Evolutionary conservation across 2,888 invertebrate species (phyloP).

Genomic region (Dicyrtomina minuta): DNA sequence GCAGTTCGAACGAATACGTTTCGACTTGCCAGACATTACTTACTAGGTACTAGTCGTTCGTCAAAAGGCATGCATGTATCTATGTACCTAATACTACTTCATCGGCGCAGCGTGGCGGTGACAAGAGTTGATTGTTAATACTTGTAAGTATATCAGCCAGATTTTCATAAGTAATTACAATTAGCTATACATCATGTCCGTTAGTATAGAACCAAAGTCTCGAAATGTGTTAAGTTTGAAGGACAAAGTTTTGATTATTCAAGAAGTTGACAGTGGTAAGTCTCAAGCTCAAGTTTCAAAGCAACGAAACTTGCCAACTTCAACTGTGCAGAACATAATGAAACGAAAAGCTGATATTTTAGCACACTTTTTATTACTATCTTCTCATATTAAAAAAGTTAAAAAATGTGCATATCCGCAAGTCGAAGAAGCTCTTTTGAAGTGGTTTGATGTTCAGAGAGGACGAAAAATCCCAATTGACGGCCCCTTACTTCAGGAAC

Average conservation of each 20-base stretch:
- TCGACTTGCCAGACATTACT: too few relatives aligned
- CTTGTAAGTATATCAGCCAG: too few relatives aligned
- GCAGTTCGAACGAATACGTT: too few relatives aligned
- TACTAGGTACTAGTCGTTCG: too few relatives aligned
- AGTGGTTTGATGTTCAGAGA: constrained; percentile 5
- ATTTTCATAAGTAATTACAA: too few relatives aligned
- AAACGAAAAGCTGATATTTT: neutral
- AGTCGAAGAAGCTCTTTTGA: neutral
- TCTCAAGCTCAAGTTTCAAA: neutral
- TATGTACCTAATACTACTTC: too few relatives aligned
- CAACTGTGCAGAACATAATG: neutral
- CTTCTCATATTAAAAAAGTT: too few relatives aligned
- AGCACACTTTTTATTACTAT: neutral
- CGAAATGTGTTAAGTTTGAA: neutral
- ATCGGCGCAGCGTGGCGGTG: too few relatives aligned
- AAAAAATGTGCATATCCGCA: neutral
- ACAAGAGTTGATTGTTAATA: too few relatives aligned
- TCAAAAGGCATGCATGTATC: too few relatives aligned
- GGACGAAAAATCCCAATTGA: neutral
- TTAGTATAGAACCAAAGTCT: too few relatives aligned
- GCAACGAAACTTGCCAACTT: neutral
- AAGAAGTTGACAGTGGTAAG: neutral
- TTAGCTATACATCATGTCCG: too few relatives aligned
- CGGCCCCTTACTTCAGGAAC: constrained; percentile 5
- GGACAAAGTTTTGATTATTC: neutral